These are phyloP conservation scores for Brotogeris chrysoptera DNA, from an alignment of 2,797 vertebrate species.

Conservation along the genomic window DNA sequence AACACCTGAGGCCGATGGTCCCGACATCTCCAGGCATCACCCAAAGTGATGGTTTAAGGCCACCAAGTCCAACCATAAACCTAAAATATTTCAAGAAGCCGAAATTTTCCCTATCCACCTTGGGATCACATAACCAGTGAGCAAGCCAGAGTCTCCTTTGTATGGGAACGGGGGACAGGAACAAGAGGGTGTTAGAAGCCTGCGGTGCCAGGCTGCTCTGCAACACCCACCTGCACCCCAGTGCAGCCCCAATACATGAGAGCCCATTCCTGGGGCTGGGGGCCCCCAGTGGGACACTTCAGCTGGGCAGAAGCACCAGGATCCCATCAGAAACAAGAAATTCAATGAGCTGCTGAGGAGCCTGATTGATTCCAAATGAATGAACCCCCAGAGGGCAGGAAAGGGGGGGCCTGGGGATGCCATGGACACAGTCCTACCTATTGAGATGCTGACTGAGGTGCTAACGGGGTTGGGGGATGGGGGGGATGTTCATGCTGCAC, in stretches of 20 bases:
- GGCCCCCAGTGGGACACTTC: neutral
- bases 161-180: neutral
- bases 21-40: neutral
- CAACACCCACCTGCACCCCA: neutral
- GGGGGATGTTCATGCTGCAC: neutral
- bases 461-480: neutral
- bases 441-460: neutral
- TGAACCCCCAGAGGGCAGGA: neutral
- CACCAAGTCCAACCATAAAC: neutral
- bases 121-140: neutral
- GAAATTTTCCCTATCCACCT: no score
- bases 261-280: neutral
- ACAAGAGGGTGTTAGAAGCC: neutral
- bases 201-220: neutral
- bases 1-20: rapidly evolving
- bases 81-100: rapidly evolving
- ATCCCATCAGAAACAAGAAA: neutral
- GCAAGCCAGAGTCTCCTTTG: neutral
- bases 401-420: neutral
- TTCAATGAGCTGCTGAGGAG: neutral
- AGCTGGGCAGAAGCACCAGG: neutral
- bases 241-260: neutral
- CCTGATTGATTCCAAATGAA: neutral
- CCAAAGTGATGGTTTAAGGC: rapidly evolving
- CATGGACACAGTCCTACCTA: neutral